Conservation (phyloP, 2,113 vertebrate genomes). For the Galeopterus variegatus region DNA sequence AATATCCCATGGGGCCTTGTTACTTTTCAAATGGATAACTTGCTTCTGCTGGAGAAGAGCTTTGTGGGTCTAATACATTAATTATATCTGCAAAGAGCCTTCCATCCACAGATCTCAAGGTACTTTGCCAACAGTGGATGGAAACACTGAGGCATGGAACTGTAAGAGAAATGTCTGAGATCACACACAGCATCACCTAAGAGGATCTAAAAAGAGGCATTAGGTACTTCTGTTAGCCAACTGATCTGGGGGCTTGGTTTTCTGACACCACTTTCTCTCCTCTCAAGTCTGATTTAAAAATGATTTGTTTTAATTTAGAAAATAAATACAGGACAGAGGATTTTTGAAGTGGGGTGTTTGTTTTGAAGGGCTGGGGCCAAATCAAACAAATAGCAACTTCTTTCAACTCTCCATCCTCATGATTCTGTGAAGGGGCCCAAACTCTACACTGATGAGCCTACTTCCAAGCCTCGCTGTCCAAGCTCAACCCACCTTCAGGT, state of each 20-base stretch:
- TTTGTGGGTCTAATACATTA: conserved; percentile 66
- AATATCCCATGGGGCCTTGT: conserved; percentile 63
- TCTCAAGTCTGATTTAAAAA: conserved; percentile 48
- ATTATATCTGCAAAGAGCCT: conserved; percentile 44
- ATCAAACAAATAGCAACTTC: conserved; percentile 47
- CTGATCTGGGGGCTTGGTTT: background rate
- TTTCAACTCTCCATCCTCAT: background rate
- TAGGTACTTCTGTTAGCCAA: background rate
- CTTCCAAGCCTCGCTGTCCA: accelerated
- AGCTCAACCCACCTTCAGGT: accelerated
- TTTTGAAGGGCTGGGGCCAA: conserved; percentile 34
- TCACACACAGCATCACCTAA: accelerated
- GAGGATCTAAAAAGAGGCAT: background rate
- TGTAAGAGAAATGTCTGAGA: background rate
- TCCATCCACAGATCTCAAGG: conserved; percentile 50
- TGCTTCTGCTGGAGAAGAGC: conserved; percentile 70
- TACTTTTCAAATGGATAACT: conserved; percentile 78
- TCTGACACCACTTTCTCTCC: background rate
- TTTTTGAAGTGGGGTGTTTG: conserved; percentile 50
- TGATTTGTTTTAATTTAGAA: conserved; percentile 69
- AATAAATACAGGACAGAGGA: conserved; percentile 43
- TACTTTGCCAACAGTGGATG: background rate
- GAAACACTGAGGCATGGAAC: background rate
- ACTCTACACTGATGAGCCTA: background rate
- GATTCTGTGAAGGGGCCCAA: background rate